Percentiles rank a stretch among this genome's conserved stretches.
These are phyloP conservation scores for Vanessa cardui DNA, from an alignment of 2,888 invertebrate species.

Conservation along the genomic window DNA sequence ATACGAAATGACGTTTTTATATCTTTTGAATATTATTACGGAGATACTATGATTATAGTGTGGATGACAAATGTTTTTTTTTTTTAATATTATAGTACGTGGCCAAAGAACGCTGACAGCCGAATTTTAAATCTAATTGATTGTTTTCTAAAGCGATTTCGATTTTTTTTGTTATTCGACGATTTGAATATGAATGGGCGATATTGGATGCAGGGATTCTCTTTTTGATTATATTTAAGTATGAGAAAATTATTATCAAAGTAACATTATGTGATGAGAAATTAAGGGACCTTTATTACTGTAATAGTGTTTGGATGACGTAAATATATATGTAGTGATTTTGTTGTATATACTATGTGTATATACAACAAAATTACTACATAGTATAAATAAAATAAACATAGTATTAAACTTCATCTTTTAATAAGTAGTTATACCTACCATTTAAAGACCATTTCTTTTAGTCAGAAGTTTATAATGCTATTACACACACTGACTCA, in stretches of 20 bases:
- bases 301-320: no score
- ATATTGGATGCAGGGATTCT: slow-evolving; percentile 7
- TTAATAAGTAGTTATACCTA: no score
- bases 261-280: background rate
- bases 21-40: slow-evolving; percentile 39
- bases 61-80: slow-evolving; percentile 30
- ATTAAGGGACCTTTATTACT: background rate
- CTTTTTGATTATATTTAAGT: background rate
- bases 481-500: no score
- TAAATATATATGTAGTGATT: background rate
- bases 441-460: no score
- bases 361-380: no score
- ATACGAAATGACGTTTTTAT: slow-evolving; percentile 44
- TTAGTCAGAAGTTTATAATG: no score
- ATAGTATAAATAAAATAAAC: no score
- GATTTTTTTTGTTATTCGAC: slow-evolving; percentile 12
- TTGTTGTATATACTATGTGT: no score
- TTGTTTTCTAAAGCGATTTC: slow-evolving; percentile 23
- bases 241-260: background rate
- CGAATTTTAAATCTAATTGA: slow-evolving; percentile 24
- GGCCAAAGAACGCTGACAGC: slow-evolving; percentile 14
- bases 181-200: slow-evolving; percentile 21
- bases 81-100: background rate
- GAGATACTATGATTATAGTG: slow-evolving; percentile 38
- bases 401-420: no score